Conservation (phyloP, 2,797 vertebrate species). For the Amphiprion clarkii region DNA sequence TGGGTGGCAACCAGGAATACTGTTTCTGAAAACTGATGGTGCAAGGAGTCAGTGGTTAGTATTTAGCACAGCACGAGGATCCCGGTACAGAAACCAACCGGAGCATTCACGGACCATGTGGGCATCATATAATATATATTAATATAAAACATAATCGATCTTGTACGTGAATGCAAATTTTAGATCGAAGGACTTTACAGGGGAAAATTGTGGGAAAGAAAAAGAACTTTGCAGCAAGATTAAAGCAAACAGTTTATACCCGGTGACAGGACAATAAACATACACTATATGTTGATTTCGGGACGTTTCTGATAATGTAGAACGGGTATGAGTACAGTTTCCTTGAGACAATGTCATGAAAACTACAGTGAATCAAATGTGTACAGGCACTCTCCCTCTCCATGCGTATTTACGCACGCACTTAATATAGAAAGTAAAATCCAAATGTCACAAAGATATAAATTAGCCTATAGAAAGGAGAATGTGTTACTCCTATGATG, state of each 20-base stretch:
- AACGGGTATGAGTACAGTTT: background rate
- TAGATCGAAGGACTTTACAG: background rate
- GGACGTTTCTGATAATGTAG: background rate
- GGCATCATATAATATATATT: background rate
- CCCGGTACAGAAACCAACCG: background rate
- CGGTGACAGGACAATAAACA: background rate
- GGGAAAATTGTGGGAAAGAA: background rate
- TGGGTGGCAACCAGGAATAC: background rate
- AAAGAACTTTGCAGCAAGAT: background rate
- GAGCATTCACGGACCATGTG: background rate
- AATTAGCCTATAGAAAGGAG: fast-evolving
- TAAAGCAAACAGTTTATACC: background rate
- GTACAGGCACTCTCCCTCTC: background rate
- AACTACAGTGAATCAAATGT: background rate
- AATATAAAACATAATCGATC: background rate
- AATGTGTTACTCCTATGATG: background rate
- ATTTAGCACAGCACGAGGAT: background rate
- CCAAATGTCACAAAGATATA: background rate
- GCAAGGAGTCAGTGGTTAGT: background rate
- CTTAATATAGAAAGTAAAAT: background rate
- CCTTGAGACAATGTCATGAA: background rate
- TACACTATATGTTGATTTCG: fast-evolving
- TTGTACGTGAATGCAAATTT: background rate
- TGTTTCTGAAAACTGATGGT: background rate
- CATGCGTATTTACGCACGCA: conserved; percentile 53